These are phyloP conservation scores for Tribolium freemani DNA, from an alignment of 2,888 invertebrate genomes.

Conservation along the genomic window DNA sequence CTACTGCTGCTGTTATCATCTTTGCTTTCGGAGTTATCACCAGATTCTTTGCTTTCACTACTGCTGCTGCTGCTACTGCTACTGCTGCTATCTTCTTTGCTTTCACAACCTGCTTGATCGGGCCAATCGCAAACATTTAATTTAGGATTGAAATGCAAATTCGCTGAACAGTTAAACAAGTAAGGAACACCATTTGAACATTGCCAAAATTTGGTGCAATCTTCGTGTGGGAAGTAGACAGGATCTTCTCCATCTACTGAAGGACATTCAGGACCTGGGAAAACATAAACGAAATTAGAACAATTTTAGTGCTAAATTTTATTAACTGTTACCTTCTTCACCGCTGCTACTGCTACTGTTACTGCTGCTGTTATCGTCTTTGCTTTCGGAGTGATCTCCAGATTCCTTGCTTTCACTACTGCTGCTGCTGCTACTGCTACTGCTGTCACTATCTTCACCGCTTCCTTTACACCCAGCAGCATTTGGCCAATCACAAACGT, in stretches of 20 bases:
- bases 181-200: neutral
- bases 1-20: neutral
- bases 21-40: neutral
- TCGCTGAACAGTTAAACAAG: neutral
- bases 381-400: neutral
- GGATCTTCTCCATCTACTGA: neutral
- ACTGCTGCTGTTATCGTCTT: neutral
- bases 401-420: neutral
- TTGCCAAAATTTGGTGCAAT: slow-evolving; percentile 2
- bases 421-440: neutral
- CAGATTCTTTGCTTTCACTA: neutral
- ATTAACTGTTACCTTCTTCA: too few relatives aligned
- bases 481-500: slow-evolving; percentile 48
- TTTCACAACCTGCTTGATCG: neutral
- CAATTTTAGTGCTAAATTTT: too few relatives aligned
- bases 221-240: slow-evolving; percentile 1
- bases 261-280: too few relatives aligned
- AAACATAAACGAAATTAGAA: too few relatives aligned
- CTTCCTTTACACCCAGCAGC: slow-evolving; percentile 40
- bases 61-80: neutral
- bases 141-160: slow-evolving; percentile 2
- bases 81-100: neutral
- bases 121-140: slow-evolving; percentile 17
- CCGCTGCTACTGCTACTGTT: neutral
- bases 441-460: neutral